Evolutionary conservation across 2,888 invertebrate genomes (phyloP), one percentile per base, ranked within the genome.

Genomic region (Drosophila fulvimacula): DNA sequence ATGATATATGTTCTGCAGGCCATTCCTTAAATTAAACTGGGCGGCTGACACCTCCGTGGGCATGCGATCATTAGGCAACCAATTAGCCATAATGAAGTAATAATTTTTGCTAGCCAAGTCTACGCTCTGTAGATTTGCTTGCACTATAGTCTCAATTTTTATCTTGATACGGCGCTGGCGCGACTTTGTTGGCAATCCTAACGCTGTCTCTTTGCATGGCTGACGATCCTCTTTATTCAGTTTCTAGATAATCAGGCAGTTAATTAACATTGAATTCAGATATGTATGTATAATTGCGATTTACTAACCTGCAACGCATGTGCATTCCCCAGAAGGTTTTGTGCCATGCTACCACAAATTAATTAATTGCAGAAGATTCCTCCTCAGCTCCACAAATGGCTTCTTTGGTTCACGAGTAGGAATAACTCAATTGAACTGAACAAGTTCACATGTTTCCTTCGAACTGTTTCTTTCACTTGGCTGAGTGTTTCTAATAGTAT

Each of bases 21-120:
- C 75, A 9, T 53, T 15, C 2, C 24, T 17, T 11, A 78, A 36
- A 1, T 65, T 68, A 17, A 75, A 78, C 30, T 55, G 55, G 0
- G 42, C 32, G 4, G 21, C 46, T 2, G 64, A 64, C 41, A 77
- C 27, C 19, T 78, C 77, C 3, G 59, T 62, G 3, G 66, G 77
- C n/a, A n/a, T 21, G 32, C 17, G 56, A 9, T 52, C 11, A 5
- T 53, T 17, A 24, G 38, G 38, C 17, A 63, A 55, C 17, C 57
- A 71, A 36, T 74, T 69, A 0, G 60, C 53, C 69, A 62, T 64
- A 4, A 78, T 9, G 42, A 77, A 76, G 19, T 36, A 77, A 61
- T 68, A 77, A 5, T 11, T 30, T 11, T 58, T 41, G 2, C 19
- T 41, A 3, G 53, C 46, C 27, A 77, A 19, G 11, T 55, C 34